Conservation (phyloP, 2,113 vertebrate species). For the Larimichthys crocea region DNA sequence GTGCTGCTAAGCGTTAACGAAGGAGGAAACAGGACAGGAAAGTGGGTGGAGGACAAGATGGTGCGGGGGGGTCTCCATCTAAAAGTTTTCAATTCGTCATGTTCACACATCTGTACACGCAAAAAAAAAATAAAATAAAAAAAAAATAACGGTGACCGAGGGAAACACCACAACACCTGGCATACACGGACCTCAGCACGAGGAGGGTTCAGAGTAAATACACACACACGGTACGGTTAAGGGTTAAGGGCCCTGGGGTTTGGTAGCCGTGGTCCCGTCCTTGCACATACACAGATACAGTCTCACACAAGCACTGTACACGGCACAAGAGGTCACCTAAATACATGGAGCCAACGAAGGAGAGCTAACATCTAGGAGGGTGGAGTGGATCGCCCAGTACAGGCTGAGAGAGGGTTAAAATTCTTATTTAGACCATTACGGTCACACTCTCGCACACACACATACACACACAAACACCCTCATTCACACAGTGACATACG, state of each 20-base stretch:
- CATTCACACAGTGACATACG: conserved; percentile 84
- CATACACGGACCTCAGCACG: conserved; percentile 93
- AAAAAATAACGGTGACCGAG: conserved; percentile 89
- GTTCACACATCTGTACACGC: conserved; percentile 95
- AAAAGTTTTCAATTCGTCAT: conserved; percentile 85
- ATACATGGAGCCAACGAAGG: conserved; percentile 91
- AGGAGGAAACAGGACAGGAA: conserved; percentile 56
- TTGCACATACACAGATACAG: conserved; percentile 93
- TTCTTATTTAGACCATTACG: conserved; percentile 71
- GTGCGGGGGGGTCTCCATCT: conserved; percentile 78
- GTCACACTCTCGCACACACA: conserved; percentile 45
- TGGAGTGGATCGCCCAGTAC: conserved; percentile 87
- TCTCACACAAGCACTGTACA: conserved; percentile 99
- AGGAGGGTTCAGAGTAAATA: conserved; percentile 90
- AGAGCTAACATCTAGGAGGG: conserved; percentile 89
- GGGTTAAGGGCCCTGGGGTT: conserved; percentile 64
- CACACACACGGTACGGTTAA: conserved; percentile 84
- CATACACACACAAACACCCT: conserved; percentile 25
- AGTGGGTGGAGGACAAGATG: conserved; percentile 86
- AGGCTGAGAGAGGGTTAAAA: conserved; percentile 87
- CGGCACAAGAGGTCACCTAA: conserved; percentile 95
- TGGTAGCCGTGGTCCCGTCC: conserved; percentile 70
- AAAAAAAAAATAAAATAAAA: conserved; percentile 11
- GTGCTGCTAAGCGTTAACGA: conserved; percentile 16
- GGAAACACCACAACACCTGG: conserved; percentile 97